Evolutionary conservation across 2,797 vertebrate species (phyloP), one percentile per base, ranked within the genome.

Genomic region (Otolemur crassicaudatus): DNA sequence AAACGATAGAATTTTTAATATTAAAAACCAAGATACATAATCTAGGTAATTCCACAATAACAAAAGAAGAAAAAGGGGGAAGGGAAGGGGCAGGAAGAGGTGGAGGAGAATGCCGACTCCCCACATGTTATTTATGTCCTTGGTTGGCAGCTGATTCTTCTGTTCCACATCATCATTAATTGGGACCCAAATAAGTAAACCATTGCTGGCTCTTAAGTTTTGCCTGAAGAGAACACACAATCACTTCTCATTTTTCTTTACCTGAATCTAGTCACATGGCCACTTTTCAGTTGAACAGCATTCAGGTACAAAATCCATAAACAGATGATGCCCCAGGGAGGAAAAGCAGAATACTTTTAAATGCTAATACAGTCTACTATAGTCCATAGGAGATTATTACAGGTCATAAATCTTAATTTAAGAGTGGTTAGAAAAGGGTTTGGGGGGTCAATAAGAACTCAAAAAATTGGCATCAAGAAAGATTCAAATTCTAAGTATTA

Each of bases 81-180:
- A 29, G 46, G 22, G 12, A 27, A 20, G 76, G 3, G 34, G n/a
- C 20, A 37, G 31, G 11, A n/a, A 3, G 29, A 56, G 31, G 23
- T 34, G 9, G 10, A 43, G 19, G 8, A 9, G 5, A 7, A 76
- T 11, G 31, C 3, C 0, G 34, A 17, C 9, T 20, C 3, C 37
- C 60, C 5, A 19, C 1, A 31, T 13, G 1, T 17, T 34, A 5
- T 87, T 7, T 16, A 2, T 9, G 13, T 25, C 2, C 27, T 53
- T 76, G 80, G 10, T 46, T 29, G 11, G 10, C 12, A 67, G 7
- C 12, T 23, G 79, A 9, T 63, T 6, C 3, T 34, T 60, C 22
- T 40, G 8, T 63, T 83, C 23, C 49, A 53, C 29, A 25, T 37
- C 37, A 12, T 53, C 27, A 34, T 20, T 46, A 40, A 72, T 31